Evolutionary conservation across 1,140 invertebrate genomes (phyloP), one percentile per base, ranked within the genome.

Genomic region (Hermetia illucens): DNA sequence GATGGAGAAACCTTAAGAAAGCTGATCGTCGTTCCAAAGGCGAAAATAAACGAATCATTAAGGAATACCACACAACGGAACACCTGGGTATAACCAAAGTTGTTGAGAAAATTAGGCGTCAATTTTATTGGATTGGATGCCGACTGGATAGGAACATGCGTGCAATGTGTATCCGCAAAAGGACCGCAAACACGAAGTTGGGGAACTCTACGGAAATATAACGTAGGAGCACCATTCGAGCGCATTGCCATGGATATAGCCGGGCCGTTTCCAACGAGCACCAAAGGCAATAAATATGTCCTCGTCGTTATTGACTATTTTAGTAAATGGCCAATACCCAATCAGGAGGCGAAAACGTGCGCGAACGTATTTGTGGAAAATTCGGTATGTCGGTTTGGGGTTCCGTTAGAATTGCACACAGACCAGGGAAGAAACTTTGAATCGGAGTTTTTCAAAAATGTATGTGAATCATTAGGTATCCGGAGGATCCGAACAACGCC

Each of bases 361-460:
- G 52, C 46, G 2, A 5, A 38, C 12, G 43, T 50, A 6, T 42
- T 65, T 9, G 39, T 42, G 19, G 5, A 39, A 3, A 31, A 21
- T 2, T 61, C 54, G 53, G 47, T 65, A 6, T 25, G 45, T 2
- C 43, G 55, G 6, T 68, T 54, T 41, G 63, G 64, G 1, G 16
- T 40, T 5, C 59, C 61, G 5, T 4, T 18, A 0, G 27, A 17
- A 8, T 50, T 67, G 6, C 64, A 54, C 0, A 62, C 57, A 0
- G 63, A 69, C 40, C 53, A 53, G 30, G 64, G 62, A 3, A n/a
- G 42, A 0, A 58, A 62, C 39, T 67, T 66, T 34, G 48, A 58
- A 36, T 48, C 45, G 21, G 22, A 34, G 6, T 33, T 61, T 4
- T 55, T 54, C 31, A 24, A 38, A 21, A 9, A 17, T 3, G 32